Conservation (phyloP, 2,113 vertebrate genomes). For the Probosciger aterrimus region DNA sequence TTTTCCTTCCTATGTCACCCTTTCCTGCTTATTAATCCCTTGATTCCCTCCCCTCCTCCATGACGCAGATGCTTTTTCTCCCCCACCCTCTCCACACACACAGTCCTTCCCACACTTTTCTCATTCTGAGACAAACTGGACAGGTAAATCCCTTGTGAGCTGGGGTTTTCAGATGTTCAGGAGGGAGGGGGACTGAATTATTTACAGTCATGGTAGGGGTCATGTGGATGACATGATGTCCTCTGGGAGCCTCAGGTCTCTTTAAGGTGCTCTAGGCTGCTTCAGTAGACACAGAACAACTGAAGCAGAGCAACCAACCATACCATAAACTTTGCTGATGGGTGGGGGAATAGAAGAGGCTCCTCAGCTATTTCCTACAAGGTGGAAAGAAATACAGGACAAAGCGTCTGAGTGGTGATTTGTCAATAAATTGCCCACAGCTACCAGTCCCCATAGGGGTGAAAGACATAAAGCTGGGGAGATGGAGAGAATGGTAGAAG, state of each 20-base stretch:
- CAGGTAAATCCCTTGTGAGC: neutral
- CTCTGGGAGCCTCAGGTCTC: neutral
- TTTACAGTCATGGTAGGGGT: neutral
- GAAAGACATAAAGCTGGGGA: neutral
- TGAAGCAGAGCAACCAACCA: neutral
- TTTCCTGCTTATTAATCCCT: neutral
- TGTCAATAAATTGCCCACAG: neutral
- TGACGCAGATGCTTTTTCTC: neutral
- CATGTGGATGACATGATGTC: neutral
- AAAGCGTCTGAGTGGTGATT: neutral
- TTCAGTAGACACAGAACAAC: neutral
- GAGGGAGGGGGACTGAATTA: neutral
- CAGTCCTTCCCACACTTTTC: neutral
- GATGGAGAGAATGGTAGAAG: neutral
- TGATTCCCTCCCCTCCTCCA: neutral
- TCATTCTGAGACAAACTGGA: neutral
- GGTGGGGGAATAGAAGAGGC: neutral
- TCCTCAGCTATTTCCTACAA: neutral
- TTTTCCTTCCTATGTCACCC: neutral
- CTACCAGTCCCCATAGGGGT: rapidly evolving
- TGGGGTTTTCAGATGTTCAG: neutral
- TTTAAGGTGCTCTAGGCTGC: neutral
- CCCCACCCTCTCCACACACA: rapidly evolving
- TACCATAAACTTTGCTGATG: neutral
- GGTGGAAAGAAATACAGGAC: neutral